Evolutionary conservation across 2,888 invertebrate genomes (phyloP).

Genomic region (Caenorhabditis japonica): DNA sequence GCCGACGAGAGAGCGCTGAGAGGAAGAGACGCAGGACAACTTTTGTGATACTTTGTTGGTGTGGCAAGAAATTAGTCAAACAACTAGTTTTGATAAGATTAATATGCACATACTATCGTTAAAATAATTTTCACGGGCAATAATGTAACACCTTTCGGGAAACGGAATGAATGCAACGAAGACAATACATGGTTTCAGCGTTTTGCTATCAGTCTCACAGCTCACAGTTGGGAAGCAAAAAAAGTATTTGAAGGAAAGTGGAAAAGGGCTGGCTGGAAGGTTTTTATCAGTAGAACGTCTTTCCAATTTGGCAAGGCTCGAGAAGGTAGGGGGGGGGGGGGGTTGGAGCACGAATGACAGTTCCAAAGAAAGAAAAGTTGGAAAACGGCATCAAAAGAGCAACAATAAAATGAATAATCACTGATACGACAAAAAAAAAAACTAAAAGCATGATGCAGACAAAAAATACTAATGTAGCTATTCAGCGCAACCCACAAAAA

Average conservation of each 20-base stretch:
- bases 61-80: slow-evolving; percentile 29
- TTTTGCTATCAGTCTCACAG: too few relatives aligned
- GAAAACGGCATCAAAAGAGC: slow-evolving; percentile 17
- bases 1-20: slow-evolving; percentile 10
- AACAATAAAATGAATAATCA: too few relatives aligned
- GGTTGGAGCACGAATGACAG: slow-evolving; percentile 11
- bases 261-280: slow-evolving; percentile 13
- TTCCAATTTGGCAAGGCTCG: slow-evolving; percentile 27
- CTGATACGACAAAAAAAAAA: not conserved
- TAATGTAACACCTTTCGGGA: slow-evolving; percentile 44
- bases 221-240: slow-evolving; percentile 10
- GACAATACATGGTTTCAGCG: too few relatives aligned
- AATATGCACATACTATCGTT: slow-evolving; percentile 22
- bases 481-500: too few relatives aligned
- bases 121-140: slow-evolving; percentile 38
- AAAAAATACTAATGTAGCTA: too few relatives aligned
- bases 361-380: slow-evolving; percentile 12
- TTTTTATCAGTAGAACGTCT: slow-evolving; percentile 33
- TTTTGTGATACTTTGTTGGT: slow-evolving; percentile 46
- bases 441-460: too few relatives aligned
- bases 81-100: slow-evolving; percentile 46
- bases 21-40: slow-evolving; percentile 35
- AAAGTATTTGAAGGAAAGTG: slow-evolving; percentile 13
- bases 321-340: slow-evolving; percentile 4
- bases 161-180: too few relatives aligned